Conservation (phyloP, 2,113 vertebrate species). For the Python bivittatus region DNA sequence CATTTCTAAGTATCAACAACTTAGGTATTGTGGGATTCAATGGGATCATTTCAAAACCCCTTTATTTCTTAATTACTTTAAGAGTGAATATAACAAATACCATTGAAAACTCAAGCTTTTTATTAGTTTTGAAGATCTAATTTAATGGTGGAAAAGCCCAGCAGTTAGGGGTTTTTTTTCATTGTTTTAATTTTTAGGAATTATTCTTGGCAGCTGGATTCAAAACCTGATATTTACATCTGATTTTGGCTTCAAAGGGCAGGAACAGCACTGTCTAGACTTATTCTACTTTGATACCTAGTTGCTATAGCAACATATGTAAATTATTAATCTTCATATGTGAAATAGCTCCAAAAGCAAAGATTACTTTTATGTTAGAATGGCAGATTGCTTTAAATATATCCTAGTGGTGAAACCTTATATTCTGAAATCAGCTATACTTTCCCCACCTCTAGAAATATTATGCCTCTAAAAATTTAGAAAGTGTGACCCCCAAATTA, state of each 20-base stretch:
- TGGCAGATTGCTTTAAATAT: constrained; percentile 60
- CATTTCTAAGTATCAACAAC: background rate
- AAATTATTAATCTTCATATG: constrained; percentile 66
- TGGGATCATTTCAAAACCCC: background rate
- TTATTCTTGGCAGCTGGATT: constrained; percentile 44
- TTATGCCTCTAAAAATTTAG: constrained; percentile 34
- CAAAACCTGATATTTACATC: constrained; percentile 61
- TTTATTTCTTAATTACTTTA: constrained; percentile 5
- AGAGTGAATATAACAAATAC: background rate
- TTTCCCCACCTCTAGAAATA: constrained; percentile 25
- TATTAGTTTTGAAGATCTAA: constrained; percentile 27
- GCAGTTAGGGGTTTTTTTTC: background rate
- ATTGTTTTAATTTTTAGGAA: constrained; percentile 52
- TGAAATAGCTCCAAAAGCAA: constrained; percentile 62
- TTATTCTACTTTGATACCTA: constrained; percentile 63
- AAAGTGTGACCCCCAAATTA: background rate
- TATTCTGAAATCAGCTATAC: constrained; percentile 33
- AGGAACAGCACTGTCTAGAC: constrained; percentile 58
- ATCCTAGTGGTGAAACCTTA: constrained; percentile 51
- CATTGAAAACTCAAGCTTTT: background rate
- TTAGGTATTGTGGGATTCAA: background rate
- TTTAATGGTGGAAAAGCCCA: background rate
- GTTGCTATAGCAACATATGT: constrained; percentile 64
- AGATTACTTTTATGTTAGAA: constrained; percentile 64
- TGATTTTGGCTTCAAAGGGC: constrained; percentile 60